Evolutionary conservation across 2,888 invertebrate species (phyloP), one percentile per base, ranked within the genome.

Genomic region (Pterobdella sp.): DNA sequence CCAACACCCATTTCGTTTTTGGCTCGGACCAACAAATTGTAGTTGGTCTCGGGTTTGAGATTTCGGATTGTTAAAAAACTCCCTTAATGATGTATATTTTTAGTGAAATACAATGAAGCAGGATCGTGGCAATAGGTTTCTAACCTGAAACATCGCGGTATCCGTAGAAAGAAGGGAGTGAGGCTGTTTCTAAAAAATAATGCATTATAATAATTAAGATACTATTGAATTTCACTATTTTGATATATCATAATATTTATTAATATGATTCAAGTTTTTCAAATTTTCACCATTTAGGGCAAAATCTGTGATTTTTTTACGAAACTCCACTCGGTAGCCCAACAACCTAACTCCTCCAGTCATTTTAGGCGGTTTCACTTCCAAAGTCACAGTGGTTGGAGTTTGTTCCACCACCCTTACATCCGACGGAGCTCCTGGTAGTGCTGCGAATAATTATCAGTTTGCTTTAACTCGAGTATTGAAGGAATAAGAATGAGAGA

Each of bases 241-340:
- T n/a, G n/a, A n/a, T n/a, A n/a, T n/a, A n/a, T n/a, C n/a, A n/a
- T n/a, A n/a, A n/a, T n/a, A n/a, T n/a, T n/a, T n/a, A n/a, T n/a
- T n/a, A n/a, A n/a, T n/a, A n/a, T n/a, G n/a, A n/a, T n/a, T n/a
- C n/a, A n/a, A n/a, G n/a, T n/a, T n/a, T n/a, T n/a, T n/a, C n/a
- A 56, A 18, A 32, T 31, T 26, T 49, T n/a, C 34, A 75, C 75
- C 74, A 31, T 70, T 35, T 34, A 68, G 68, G 29, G 49, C 36
- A 60, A 73, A 74, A 66, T 77, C 76, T 65, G 68, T 72, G 2
- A 73, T 56, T 63, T 66, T 72, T 35, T 65, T 72, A 37, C 76
- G 72, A 31, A 74, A 78, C 65, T 74, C 75, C 14, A 78, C 75
- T 29, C 76, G 60, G 74, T 78, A 78, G n/a, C 77, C 77, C 49